Evolutionary conservation across 2,113 vertebrate species (phyloP).

Genomic region (Procavia capensis): DNA sequence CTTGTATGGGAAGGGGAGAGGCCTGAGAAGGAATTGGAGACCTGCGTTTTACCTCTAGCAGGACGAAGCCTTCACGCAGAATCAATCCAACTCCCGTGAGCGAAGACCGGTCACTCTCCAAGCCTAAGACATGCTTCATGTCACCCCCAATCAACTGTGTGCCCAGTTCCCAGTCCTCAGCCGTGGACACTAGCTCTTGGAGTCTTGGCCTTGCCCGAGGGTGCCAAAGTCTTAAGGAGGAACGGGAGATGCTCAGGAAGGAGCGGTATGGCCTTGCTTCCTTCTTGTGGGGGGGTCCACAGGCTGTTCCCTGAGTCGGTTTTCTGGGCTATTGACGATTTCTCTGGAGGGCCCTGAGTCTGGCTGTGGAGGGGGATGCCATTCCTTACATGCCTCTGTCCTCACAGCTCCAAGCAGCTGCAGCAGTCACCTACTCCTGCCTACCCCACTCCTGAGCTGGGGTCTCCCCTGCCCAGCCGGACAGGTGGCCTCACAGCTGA

Average conservation of each 20-base stretch:
- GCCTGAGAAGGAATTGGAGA: slow-evolving; percentile 21
- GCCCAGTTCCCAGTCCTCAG: slow-evolving; percentile 83
- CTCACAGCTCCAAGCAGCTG: slow-evolving; percentile 91
- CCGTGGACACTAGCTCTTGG: slow-evolving; percentile 83
- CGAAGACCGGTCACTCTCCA: slow-evolving; percentile 93
- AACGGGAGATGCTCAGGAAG: slow-evolving; percentile 95
- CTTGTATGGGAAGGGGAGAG: neutral
- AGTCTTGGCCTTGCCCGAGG: slow-evolving; percentile 79
- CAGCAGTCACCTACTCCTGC: slow-evolving; percentile 87
- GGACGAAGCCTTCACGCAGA: slow-evolving; percentile 94
- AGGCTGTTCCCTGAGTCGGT: slow-evolving; percentile 13
- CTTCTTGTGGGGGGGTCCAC: slow-evolving; percentile 19
- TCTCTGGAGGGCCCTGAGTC: neutral
- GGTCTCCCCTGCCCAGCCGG: slow-evolving; percentile 85
- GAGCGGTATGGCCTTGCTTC: slow-evolving; percentile 90
- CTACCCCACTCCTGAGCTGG: slow-evolving; percentile 84
- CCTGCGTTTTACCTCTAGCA: slow-evolving; percentile 84
- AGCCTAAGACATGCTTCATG: slow-evolving; percentile 97
- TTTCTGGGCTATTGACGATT: too few relatives aligned
- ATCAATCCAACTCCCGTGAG: slow-evolving; percentile 99
- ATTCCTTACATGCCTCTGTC: slow-evolving; percentile 10
- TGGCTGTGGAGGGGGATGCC: neutral
- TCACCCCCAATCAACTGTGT: slow-evolving; percentile 93
- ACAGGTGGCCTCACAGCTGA: slow-evolving; percentile 87
- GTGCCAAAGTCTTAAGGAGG: slow-evolving; percentile 92